Base-by-base conservation (phyloP, 2,113 vertebrate genomes). In the Lepisosteus oculatus region DNA sequence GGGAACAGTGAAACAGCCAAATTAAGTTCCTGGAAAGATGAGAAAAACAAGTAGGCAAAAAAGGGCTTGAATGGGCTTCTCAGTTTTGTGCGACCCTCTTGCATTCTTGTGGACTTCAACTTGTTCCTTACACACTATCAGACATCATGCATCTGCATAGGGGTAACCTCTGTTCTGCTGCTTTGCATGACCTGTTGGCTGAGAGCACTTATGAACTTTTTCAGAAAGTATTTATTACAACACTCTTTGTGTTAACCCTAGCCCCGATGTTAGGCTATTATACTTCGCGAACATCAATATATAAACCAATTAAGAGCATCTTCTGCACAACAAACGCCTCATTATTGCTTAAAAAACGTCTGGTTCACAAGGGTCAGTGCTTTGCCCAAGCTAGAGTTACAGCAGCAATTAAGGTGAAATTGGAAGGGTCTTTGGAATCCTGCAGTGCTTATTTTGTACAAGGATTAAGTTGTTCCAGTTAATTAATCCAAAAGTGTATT, bases 291-390 rank as follows among this genome's bases (percentile, higher is more conserved):
- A 15, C 72, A 61, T 73, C 29, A 13, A 61, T 17, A 59, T 45
- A 15, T 56, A 61, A 66, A 56, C 55, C 65, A 55, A 68, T 61
- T 73, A 73, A 73, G 56, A 73, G 44, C 65, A 62, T 68, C 56
- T 73, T 73, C 57, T 42, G 56, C 29, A 68, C 72, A 68, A 55
- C 72, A 73, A 73, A 73, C 67, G 61, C 17, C 72, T 73, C 72
- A 68, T 73, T 68, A 68, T 42, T 54, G 72, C 65, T 47, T 45
- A 51, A 14, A 68, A 73, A 68, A 57, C 41, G 44, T 61, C 45
- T 73, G 65, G 43, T 62, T 68, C 57, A 29, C 11, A 54, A 29
- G 55, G 72, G 72, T 68, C 65, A 59, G 56, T 17, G 44, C 65
- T 62, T 73, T 44, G 2, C 47, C 47, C 47, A 51, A 6, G 47